Base-by-base conservation (phyloP, 2,113 vertebrate genomes). In the Eretmochelys imbricata region DNA sequence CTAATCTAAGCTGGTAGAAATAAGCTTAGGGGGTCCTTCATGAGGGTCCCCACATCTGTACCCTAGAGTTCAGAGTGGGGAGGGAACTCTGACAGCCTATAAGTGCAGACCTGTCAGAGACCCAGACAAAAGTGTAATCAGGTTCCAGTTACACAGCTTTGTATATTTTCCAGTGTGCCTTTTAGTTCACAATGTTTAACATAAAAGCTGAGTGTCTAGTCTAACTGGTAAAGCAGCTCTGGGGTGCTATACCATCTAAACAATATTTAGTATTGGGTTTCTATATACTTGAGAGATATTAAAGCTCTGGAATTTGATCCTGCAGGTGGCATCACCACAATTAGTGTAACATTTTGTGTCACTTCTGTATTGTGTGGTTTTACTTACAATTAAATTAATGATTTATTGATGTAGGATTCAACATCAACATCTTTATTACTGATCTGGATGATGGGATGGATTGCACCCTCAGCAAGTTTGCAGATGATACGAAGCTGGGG, bases 301-400 rank as follows among this genome's bases (percentile, higher is more conserved):
- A 49, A 55, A 78, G 91, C 85, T 91, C 90, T 91, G 69, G 35
- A 84, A 69, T 79, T 95, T 89, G 65, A 3, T 78, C 87, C 95
- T 89, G 91, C 69, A 97, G 88, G 50, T 90, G 90, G 82, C 69
- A 49, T 91, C 87, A 81, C 17, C 46, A 3, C 46, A 10, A 4
- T 55, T 89, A 75, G 35, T 88, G 35, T 49, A 46, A 82, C 93
- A 88, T 9, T 16, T 10, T 19, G 59, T 14, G 11, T 81, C 53
- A 69, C 9, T 54, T 90, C 59, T 3, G 76, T 76, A 35, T 53
- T 92, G 24, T 81, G 10, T 19, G 54, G 54, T 49, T 93, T 79
- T 88, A 80, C 46, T 89, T 72, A 48, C 3, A 87, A 49, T 11
- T 80, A 91, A 42, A 93, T 76, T 31, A 84, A 59, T 48, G 53